Conservation (phyloP, 2,888 invertebrate genomes). For the Drosophila macrospina region DNA sequence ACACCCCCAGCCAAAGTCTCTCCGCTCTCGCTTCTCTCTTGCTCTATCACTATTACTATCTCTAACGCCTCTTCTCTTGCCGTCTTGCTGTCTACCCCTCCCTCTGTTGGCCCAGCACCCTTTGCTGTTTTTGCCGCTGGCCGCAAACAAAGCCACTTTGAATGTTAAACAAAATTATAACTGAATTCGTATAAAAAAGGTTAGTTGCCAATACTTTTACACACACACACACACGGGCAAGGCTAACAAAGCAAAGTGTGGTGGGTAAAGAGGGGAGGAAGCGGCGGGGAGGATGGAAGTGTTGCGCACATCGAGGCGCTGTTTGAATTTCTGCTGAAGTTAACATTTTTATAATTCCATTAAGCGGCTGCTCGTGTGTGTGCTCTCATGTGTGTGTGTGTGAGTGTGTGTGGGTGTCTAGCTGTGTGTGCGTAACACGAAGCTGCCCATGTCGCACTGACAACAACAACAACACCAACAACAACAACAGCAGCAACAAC, state of each 20-base stretch:
- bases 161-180: slow-evolving; percentile 80
- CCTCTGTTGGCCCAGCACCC: not conserved
- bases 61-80: too few species aligned
- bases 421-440: slow-evolving; percentile 63
- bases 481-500: slow-evolving; percentile 44
- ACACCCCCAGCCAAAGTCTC: not conserved
- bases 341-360: slow-evolving; percentile 81
- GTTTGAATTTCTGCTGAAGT: slow-evolving; percentile 81
- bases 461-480: slow-evolving; percentile 58
- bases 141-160: slow-evolving; percentile 72
- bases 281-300: slow-evolving; percentile 3
- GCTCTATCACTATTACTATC: not conserved
- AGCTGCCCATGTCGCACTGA: slow-evolving; percentile 63
- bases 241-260: not conserved
- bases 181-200: slow-evolving; percentile 72
- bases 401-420: slow-evolving; percentile 8
- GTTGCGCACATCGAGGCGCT: slow-evolving; percentile 61
- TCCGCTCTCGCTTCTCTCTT: not conserved
- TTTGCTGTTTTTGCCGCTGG: slow-evolving; percentile 15
- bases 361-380: slow-evolving; percentile 65
- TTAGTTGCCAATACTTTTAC: slow-evolving; percentile 63
- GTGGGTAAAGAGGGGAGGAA: not conserved
- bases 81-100: too few species aligned
- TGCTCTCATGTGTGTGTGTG: slow-evolving; percentile 22
- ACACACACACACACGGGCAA: slow-evolving; percentile 7